Conservation (phyloP, 2,113 vertebrate genomes). For the Heterotilapia buettikoferi region DNA sequence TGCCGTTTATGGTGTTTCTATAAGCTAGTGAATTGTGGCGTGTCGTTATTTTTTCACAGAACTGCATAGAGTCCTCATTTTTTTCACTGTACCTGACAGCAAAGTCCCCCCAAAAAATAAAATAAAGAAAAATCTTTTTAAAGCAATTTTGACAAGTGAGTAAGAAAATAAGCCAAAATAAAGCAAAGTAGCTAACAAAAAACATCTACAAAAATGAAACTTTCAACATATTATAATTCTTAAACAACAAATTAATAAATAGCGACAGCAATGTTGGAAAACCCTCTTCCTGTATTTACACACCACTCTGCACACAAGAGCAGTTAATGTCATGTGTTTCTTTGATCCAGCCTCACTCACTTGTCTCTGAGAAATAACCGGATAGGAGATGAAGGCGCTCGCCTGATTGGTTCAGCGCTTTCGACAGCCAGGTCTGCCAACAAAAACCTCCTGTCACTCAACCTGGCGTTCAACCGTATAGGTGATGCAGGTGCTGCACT, state of each 20-base stretch:
- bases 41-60: not conserved
- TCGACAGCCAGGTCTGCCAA: conserved; percentile 65
- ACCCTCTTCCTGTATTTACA: not conserved
- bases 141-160: not conserved
- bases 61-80: not conserved
- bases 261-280: not conserved
- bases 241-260: not conserved
- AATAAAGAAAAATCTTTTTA: not conserved
- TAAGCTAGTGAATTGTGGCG: not conserved
- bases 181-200: not conserved
- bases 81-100: not conserved
- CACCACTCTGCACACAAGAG: not conserved
- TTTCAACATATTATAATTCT: not conserved
- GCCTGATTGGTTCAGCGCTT: conserved; percentile 74
- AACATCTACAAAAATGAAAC: not conserved
- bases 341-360: conserved; percentile 69
- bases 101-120: not conserved
- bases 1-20: not conserved
- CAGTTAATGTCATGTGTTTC: not conserved
- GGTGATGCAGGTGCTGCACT: conserved; percentile 75
- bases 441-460: conserved; percentile 73
- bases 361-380: conserved; percentile 78
- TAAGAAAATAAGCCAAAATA: not conserved
- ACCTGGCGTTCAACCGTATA: conserved; percentile 82
- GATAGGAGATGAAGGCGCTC: conserved; percentile 70